phyloP scores from a whole-genome alignment of 2,888 invertebrate species.

The Agriotes lineatus region DNA sequence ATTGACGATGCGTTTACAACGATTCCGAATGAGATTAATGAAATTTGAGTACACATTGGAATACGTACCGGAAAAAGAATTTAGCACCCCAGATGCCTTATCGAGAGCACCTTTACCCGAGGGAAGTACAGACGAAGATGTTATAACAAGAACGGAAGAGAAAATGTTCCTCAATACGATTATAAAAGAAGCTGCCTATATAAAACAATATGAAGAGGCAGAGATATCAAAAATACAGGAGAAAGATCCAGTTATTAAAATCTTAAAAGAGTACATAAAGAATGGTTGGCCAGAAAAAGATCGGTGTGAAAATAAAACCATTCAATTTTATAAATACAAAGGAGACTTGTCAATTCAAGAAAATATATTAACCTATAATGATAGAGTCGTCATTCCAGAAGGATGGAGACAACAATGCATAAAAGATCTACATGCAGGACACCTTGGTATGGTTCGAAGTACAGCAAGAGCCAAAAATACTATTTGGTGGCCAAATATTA shows the following conservation, averaged over 20 bases:
- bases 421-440: constrained; percentile 49
- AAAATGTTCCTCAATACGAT: not conserved
- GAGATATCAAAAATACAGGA: constrained; percentile 10
- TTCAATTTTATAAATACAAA: constrained; percentile 6
- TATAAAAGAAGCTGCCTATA: constrained; percentile 5
- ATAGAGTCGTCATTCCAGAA: constrained; percentile 48
- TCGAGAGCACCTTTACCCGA: constrained; percentile 12
- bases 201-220: not conserved
- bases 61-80: constrained; percentile 50
- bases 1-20: constrained; percentile 58
- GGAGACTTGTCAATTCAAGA: constrained; percentile 23
- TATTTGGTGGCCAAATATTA: constrained; percentile 47
- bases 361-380: not conserved
- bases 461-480: constrained; percentile 45
- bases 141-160: not conserved
- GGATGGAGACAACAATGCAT: constrained; percentile 43
- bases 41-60: too few relatives aligned
- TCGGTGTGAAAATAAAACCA: not conserved
- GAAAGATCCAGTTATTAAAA: not conserved
- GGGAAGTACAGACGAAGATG: not conserved
- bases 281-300: constrained; percentile 15
- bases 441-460: constrained; percentile 51
- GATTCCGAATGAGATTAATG: constrained; percentile 57
- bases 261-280: constrained; percentile 5
- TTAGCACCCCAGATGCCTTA: constrained; percentile 32